Percentiles rank a stretch among this genome's conserved stretches.
These are phyloP conservation scores for Stomorhina lunata DNA, from an alignment of 2,888 invertebrate species.

Conservation along the genomic window DNA sequence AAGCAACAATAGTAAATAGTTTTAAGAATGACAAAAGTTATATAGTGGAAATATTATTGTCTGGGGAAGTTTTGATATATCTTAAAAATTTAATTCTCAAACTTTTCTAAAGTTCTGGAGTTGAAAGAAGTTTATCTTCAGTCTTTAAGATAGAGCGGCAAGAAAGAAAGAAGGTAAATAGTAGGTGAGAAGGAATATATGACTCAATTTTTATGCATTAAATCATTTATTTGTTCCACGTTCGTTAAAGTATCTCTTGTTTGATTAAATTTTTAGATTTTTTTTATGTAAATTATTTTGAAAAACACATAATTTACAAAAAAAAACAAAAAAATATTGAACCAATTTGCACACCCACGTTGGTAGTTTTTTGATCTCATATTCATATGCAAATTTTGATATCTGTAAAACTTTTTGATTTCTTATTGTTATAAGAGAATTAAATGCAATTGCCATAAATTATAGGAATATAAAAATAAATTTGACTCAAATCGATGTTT, in stretches of 20 bases:
- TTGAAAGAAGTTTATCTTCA: not conserved
- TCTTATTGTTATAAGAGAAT: not conserved
- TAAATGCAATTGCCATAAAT: slow-evolving; percentile 40
- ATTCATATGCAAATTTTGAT: not conserved
- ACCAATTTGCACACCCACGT: slow-evolving; percentile 54
- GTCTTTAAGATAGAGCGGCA: not conserved
- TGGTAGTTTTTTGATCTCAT: not conserved
- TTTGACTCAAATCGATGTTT: slow-evolving; percentile 1
- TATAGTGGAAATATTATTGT: not conserved
- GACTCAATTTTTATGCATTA: slow-evolving; percentile 22
- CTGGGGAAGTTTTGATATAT: too few relatives aligned
- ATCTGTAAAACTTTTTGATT: not conserved
- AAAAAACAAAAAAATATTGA: slow-evolving; percentile 20
- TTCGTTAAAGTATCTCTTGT: not conserved
- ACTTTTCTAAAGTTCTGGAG: not conserved
- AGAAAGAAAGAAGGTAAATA: slow-evolving; percentile 12
- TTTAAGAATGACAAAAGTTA: not conserved
- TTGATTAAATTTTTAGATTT: not conserved
- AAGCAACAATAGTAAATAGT: not conserved
- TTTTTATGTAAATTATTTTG: slow-evolving; percentile 30
- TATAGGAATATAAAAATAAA: not conserved
- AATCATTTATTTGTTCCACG: not conserved
- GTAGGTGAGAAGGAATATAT: slow-evolving; percentile 44
- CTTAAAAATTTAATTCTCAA: not conserved
- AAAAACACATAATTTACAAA: not conserved